Conservation (phyloP, 2,113 vertebrate species). For the Phycodurus eques region DNA sequence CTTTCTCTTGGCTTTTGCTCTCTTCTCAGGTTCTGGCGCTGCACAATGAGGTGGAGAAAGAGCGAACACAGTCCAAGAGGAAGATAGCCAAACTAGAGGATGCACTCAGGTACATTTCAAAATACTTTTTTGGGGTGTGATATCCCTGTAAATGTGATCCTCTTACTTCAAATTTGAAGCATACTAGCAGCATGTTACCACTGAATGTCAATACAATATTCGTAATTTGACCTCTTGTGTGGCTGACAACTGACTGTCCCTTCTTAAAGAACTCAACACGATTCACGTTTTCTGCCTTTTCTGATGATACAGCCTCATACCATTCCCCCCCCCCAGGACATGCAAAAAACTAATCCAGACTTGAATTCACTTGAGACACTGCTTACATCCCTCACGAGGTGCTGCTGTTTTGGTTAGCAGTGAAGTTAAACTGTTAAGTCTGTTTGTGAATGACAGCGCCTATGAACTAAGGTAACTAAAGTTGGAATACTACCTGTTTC, state of each 20-base stretch:
- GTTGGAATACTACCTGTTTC: neutral
- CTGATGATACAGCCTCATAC: too few relatives aligned
- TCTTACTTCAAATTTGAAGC: neutral
- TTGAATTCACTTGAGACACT: too few relatives aligned
- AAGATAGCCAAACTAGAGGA: conserved; percentile 69
- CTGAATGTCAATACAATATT: neutral
- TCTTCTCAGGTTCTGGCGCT: conserved; percentile 58
- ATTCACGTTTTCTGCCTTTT: too few relatives aligned
- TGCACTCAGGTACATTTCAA: conserved; percentile 63
- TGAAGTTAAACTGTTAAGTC: too few relatives aligned
- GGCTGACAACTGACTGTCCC: too few relatives aligned
- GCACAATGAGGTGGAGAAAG: conserved; percentile 68
- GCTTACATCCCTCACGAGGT: neutral
- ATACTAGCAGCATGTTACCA: neutral
- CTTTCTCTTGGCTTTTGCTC: conserved; percentile 10
- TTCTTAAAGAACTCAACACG: too few relatives aligned
- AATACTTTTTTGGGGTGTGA: neutral
- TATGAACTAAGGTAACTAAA: neutral
- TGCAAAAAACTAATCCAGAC: too few relatives aligned
- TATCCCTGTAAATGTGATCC: neutral
- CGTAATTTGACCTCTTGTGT: too few relatives aligned
- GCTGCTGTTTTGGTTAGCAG: neutral
- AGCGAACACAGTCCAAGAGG: conserved; percentile 61
- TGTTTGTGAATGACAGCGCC: neutral
- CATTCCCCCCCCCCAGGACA: too few relatives aligned